These are phyloP conservation scores for Ctenochaetus hawaiiensis DNA, from an alignment of 2,797 vertebrate species.

Conservation along the genomic window DNA sequence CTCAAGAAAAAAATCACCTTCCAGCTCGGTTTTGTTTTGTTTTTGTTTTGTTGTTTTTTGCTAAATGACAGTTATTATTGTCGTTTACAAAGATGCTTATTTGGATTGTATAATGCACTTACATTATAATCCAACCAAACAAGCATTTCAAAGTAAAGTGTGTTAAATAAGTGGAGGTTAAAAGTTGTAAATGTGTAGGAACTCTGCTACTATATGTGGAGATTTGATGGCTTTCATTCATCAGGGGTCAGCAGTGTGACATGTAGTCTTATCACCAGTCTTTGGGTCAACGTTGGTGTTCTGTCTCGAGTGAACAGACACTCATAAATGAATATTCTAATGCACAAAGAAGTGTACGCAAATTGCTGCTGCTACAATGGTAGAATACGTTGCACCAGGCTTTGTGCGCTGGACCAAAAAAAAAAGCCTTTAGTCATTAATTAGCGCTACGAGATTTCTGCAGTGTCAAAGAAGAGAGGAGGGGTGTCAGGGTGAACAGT, in stretches of 20 bases:
- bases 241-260: slow-evolving; percentile 79
- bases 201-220: slow-evolving; percentile 63
- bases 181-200: slow-evolving; percentile 37
- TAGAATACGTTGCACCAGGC: neutral
- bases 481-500: neutral
- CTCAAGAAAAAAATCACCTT: neutral
- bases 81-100: slow-evolving; percentile 12
- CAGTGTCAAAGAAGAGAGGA: slow-evolving; percentile 11
- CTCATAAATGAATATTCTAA: slow-evolving; percentile 8
- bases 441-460: slow-evolving; percentile 21
- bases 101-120: neutral
- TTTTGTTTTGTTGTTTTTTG: neutral
- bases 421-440: neutral
- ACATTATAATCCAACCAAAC: slow-evolving; percentile 1
- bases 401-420: slow-evolving; percentile 6
- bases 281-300: neutral
- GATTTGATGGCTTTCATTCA: slow-evolving; percentile 75
- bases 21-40: neutral
- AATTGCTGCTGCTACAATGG: slow-evolving; percentile 20
- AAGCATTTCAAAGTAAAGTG: slow-evolving; percentile 1
- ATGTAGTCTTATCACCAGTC: slow-evolving; percentile 4
- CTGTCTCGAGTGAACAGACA: slow-evolving; percentile 6
- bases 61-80: neutral
- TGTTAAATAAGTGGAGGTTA: neutral
- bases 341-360: neutral